phyloP scores from a whole-genome alignment of 2,888 invertebrate species.

The Phortica magna region DNA sequence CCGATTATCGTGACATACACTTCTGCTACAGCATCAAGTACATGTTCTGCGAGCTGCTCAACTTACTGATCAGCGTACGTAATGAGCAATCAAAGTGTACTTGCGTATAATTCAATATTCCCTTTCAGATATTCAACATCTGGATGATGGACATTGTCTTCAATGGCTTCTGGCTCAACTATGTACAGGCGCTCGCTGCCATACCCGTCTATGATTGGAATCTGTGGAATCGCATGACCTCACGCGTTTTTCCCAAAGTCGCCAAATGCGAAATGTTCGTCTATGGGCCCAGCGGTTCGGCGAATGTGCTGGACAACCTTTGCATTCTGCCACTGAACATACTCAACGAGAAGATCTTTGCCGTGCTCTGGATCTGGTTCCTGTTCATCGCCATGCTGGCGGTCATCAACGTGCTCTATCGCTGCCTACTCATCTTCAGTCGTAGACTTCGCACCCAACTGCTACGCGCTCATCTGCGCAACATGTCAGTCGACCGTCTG shows the following conservation, averaged over 20 bases:
- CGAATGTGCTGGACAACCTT: slow-evolving; percentile 87
- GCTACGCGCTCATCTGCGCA: slow-evolving; percentile 61
- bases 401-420: slow-evolving; percentile 82
- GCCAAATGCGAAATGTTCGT: slow-evolving; percentile 93
- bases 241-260: slow-evolving; percentile 80
- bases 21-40: slow-evolving; percentile 82
- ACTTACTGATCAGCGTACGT: slow-evolving; percentile 86
- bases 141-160: slow-evolving; percentile 70
- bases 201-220: slow-evolving; percentile 70
- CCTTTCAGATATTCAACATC: slow-evolving; percentile 63
- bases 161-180: slow-evolving; percentile 72
- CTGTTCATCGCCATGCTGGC: slow-evolving; percentile 82
- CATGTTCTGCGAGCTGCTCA: slow-evolving; percentile 85
- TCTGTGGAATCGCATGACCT: slow-evolving; percentile 70
- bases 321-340: slow-evolving; percentile 87
- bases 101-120: background rate
- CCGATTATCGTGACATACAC: slow-evolving; percentile 59
- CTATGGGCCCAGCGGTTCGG: slow-evolving; percentile 89
- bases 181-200: slow-evolving; percentile 63
- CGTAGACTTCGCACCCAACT: slow-evolving; percentile 61
- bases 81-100: background rate
- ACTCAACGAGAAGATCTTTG: slow-evolving; percentile 88
- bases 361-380: slow-evolving; percentile 87
- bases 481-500: slow-evolving; percentile 61
- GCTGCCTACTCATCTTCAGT: slow-evolving; percentile 81